These are phyloP conservation scores for Falco concolor DNA, from an alignment of 2,797 vertebrate genomes.

Conservation along the genomic window DNA sequence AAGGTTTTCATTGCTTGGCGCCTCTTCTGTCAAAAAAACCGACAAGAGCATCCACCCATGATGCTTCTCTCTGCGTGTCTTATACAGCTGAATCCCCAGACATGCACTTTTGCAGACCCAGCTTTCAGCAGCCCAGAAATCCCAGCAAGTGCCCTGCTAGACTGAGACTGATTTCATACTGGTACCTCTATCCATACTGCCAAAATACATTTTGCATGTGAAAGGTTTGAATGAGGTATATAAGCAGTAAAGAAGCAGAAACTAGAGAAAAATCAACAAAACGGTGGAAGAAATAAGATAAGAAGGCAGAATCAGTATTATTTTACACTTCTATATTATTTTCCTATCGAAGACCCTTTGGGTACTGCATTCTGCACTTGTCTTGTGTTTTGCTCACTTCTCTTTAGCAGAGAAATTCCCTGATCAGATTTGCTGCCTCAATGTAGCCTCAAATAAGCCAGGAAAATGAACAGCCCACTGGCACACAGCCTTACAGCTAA, in stretches of 20 bases:
- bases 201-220: not conserved
- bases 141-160: not conserved
- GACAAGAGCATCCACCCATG: not conserved
- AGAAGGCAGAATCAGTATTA: not conserved
- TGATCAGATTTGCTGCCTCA: not conserved
- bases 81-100: not conserved
- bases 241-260: not conserved
- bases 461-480: not conserved
- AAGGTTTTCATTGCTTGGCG: not conserved
- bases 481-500: not conserved
- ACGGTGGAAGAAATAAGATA: not conserved
- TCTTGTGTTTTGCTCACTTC: not conserved
- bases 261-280: not conserved
- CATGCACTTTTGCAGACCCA: not conserved
- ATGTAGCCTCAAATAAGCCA: not conserved
- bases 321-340: not conserved
- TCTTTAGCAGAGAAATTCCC: not conserved
- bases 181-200: not conserved
- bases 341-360: not conserved
- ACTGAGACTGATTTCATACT: not conserved
- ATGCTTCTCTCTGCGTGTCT: not conserved
- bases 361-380: not conserved
- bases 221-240: not conserved
- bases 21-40: not conserved
- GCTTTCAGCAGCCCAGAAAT: not conserved